Conservation (phyloP, 2,797 vertebrate genomes). For the Pygocentrus nattereri region DNA sequence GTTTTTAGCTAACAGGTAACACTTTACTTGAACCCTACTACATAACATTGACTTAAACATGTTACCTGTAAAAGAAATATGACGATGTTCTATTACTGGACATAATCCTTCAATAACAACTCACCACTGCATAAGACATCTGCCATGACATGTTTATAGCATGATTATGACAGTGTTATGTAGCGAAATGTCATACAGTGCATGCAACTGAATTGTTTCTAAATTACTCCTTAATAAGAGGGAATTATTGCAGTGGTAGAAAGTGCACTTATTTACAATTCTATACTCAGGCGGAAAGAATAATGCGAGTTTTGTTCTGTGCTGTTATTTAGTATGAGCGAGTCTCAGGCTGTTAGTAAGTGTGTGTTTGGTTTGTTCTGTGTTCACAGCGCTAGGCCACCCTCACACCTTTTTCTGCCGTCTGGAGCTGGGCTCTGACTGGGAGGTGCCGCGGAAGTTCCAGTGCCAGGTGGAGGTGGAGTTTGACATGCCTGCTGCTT, state of each 20-base stretch:
- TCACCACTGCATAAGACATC: too few species aligned
- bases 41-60: too few species aligned
- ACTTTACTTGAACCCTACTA: too few species aligned
- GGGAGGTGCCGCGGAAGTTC: conserved; percentile 86
- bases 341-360: not conserved
- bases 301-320: not conserved
- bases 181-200: not conserved
- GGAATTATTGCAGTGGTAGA: not conserved
- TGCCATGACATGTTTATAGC: too few species aligned
- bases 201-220: not conserved
- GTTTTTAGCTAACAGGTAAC: too few species aligned
- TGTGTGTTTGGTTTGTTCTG: conserved; percentile 13
- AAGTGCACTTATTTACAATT: not conserved
- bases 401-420: conserved; percentile 92
- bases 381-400: conserved; percentile 77
- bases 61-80: too few species aligned
- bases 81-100: too few species aligned
- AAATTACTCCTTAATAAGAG: not conserved
- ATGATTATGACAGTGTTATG: too few species aligned
- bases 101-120: too few species aligned
- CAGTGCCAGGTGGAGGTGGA: conserved; percentile 83
- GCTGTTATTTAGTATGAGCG: not conserved
- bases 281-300: not conserved
- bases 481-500: conserved; percentile 88
- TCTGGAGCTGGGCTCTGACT: conserved; percentile 89